A percentile compares a stretch with the other conserved stretches of the same genome.
phyloP scores from a whole-genome alignment of 2,888 invertebrate species.

The Micoletzkya japonica region DNA sequence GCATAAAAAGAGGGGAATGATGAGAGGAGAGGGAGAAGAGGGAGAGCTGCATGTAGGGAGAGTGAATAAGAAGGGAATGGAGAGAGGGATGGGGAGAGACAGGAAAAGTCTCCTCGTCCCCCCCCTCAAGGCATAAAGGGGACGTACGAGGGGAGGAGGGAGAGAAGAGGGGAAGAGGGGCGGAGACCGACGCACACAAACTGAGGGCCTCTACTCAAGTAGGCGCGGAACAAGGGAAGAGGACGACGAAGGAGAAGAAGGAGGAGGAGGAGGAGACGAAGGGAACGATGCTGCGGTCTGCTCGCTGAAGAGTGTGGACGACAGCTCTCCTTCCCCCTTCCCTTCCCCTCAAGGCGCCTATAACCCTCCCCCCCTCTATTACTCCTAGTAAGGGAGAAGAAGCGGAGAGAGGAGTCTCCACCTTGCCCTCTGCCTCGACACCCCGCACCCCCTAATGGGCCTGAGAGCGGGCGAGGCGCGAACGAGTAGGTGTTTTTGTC shows the following conservation, averaged over 20 bases:
- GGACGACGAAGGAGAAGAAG: neutral
- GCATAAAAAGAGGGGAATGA: no score
- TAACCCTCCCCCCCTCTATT: neutral
- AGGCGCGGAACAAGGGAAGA: constrained; percentile 6
- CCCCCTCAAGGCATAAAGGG: no score
- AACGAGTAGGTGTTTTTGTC: constrained; percentile 10
- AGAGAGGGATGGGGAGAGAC: no score
- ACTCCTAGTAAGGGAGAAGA: neutral
- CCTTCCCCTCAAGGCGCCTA: neutral
- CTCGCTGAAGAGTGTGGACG: neutral
- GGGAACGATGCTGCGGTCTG: constrained; percentile 1
- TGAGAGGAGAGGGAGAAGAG: no score
- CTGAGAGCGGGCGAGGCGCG: constrained; percentile 10
- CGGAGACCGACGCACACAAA: no score
- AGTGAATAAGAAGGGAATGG: no score
- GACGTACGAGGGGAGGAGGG: no score
- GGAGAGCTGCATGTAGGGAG: no score
- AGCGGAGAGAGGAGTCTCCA: no score
- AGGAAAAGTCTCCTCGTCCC: no score
- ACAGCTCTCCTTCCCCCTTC: constrained; percentile 1
- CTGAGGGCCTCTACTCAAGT: neutral
- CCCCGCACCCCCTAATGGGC: constrained; percentile 15
- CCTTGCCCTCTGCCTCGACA: no score
- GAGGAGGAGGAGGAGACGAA: neutral
- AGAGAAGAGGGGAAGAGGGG: no score